phyloP scores from a whole-genome alignment of 1,140 invertebrate species.

The Paracyclopina nana region DNA sequence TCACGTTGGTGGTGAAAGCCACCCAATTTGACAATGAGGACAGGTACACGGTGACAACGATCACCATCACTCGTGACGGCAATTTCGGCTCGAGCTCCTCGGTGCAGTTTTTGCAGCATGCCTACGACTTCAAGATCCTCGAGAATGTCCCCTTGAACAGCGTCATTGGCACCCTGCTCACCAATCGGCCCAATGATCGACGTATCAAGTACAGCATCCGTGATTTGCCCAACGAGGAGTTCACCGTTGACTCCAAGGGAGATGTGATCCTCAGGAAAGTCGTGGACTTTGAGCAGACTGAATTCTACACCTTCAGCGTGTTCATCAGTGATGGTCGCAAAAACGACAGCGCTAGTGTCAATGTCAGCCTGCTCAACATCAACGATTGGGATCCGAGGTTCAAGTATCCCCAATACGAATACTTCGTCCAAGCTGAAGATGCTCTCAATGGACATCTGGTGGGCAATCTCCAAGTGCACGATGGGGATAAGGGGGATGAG shows the following conservation, averaged over 20 bases:
- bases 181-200: constrained; percentile 14
- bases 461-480: constrained; percentile 48
- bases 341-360: constrained; percentile 52
- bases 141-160: constrained; percentile 52
- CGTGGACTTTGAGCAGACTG: constrained; percentile 55
- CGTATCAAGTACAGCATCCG: neutral
- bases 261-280: constrained; percentile 51
- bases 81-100: constrained; percentile 28
- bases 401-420: constrained; percentile 64
- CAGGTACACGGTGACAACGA: constrained; percentile 58
- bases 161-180: constrained; percentile 35
- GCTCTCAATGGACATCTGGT: constrained; percentile 24
- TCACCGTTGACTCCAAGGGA: constrained; percentile 34
- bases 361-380: constrained; percentile 59
- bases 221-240: constrained; percentile 6
- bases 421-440: constrained; percentile 32
- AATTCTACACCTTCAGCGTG: constrained; percentile 49
- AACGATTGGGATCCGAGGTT: constrained; percentile 78
- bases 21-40: constrained; percentile 70
- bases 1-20: constrained; percentile 55
- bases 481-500: constrained; percentile 53
- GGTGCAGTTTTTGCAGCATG: constrained; percentile 45
- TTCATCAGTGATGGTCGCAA: constrained; percentile 58
- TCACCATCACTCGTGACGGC: constrained; percentile 37
- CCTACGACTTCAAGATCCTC: constrained; percentile 45